phyloP scores from a whole-genome alignment of 2,888 invertebrate species.

The Arrhopalites spinosus region DNA sequence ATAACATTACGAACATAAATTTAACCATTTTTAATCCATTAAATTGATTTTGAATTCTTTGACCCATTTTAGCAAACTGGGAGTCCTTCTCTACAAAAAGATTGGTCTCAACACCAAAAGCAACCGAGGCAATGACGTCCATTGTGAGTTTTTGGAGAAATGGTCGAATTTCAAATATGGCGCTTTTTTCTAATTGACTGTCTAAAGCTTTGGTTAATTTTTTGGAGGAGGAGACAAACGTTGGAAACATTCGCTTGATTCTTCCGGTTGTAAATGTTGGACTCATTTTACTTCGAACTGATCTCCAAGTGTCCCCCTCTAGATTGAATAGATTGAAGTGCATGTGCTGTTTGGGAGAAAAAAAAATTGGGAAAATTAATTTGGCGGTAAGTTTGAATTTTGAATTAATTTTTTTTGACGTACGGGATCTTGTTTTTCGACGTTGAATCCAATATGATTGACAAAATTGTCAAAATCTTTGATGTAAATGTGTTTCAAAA shows the following conservation, averaged over 20 bases:
- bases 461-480: constrained; percentile 32
- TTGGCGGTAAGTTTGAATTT: too few relatives aligned
- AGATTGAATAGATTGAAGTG: constrained; percentile 10
- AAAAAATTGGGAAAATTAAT: too few relatives aligned
- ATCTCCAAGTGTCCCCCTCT: constrained; percentile 16
- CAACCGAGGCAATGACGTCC: constrained; percentile 18
- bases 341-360: too few relatives aligned
- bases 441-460: constrained; percentile 13
- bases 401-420: too few relatives aligned
- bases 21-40: not conserved
- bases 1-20: not conserved
- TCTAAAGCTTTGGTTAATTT: not conserved
- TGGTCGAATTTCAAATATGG: not conserved
- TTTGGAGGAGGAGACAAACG: not conserved
- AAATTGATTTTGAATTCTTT: constrained; percentile 1
- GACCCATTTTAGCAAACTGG: not conserved
- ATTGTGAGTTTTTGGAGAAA: constrained; percentile 20
- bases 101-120: constrained; percentile 22
- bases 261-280: constrained; percentile 21
- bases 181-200: not conserved
- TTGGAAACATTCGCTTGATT: constrained; percentile 18
- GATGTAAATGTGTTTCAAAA: constrained; percentile 25
- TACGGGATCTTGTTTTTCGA: constrained; percentile 25
- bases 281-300: constrained; percentile 18
- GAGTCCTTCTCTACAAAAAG: constrained; percentile 17